Conservation (phyloP, 2,888 invertebrate genomes). For the Camptogramma bilineatum region DNA sequence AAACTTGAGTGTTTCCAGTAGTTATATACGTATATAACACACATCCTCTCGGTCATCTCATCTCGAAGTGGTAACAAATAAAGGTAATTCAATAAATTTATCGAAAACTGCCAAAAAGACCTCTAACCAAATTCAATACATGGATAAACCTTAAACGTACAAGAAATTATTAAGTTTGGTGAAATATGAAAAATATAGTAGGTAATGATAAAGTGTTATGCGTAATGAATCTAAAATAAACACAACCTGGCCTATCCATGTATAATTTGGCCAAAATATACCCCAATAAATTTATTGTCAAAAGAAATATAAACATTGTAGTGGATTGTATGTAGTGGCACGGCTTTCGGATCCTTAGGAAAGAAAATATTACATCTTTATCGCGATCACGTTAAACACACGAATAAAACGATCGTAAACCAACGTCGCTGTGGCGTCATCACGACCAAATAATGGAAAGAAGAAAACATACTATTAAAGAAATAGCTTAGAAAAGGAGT, state of each 20-base stretch:
- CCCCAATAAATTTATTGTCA: conserved; percentile 53
- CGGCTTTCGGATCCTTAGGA: conserved; percentile 69
- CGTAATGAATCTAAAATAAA: conserved; percentile 4
- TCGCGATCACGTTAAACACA: conserved; percentile 45
- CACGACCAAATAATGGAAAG: conserved; percentile 41
- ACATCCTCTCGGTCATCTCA: conserved; percentile 32
- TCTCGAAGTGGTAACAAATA: conserved; percentile 34
- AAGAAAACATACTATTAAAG: not conserved
- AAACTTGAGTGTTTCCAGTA: conserved; percentile 39
- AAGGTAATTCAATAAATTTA: conserved; percentile 44
- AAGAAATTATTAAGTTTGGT: not conserved
- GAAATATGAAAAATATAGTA: not conserved
- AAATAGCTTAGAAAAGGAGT: not conserved
- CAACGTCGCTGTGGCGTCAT: conserved; percentile 56
- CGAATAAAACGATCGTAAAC: conserved; percentile 41
- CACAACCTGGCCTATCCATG: conserved; percentile 24
- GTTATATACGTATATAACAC: conserved; percentile 34
- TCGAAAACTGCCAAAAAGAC: conserved; percentile 28
- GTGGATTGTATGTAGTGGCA: conserved; percentile 44
- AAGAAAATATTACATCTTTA: conserved; percentile 73
- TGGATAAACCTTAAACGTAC: conserved; percentile 16
- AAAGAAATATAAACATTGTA: conserved; percentile 53
- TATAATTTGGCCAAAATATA: conserved; percentile 30
- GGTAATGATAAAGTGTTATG: not conserved
- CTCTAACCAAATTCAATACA: conserved; percentile 21